Percentiles rank a stretch among this genome's conserved stretches.
phyloP scores from a whole-genome alignment of 2,888 invertebrate genomes.

The Oxystoma pomonae region DNA sequence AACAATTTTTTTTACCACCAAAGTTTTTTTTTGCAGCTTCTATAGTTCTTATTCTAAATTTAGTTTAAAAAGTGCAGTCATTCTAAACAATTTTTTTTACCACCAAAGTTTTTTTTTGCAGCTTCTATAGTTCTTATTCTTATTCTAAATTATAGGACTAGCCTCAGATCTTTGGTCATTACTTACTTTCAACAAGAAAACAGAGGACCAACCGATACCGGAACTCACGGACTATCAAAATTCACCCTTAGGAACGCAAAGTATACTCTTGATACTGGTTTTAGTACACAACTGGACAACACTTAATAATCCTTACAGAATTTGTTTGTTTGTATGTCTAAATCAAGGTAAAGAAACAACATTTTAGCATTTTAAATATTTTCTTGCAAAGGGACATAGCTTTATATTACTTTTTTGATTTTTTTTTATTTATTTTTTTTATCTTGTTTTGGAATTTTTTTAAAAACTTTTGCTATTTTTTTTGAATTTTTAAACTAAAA shows the following conservation, averaged over 20 bases:
- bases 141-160: slow-evolving; percentile 35
- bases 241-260: slow-evolving; percentile 84
- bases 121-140: too few relatives aligned
- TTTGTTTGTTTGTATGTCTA: slow-evolving; percentile 77
- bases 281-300: slow-evolving; percentile 87
- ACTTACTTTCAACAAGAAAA: slow-evolving; percentile 59
- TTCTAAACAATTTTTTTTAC: too few relatives aligned
- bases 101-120: too few relatives aligned
- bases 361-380: too few relatives aligned
- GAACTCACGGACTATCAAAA: slow-evolving; percentile 44
- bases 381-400: too few relatives aligned
- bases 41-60: too few relatives aligned
- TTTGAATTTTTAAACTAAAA: too few relatives aligned
- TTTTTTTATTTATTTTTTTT: background rate
- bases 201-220: slow-evolving; percentile 36
- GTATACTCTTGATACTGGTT: slow-evolving; percentile 80
- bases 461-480: too few relatives aligned
- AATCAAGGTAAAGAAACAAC: slow-evolving; percentile 79
- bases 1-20: too few relatives aligned
- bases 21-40: too few relatives aligned
- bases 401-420: background rate
- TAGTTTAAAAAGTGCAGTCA: too few relatives aligned
- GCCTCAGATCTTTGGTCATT: slow-evolving; percentile 77
- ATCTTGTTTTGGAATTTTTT: too few relatives aligned
- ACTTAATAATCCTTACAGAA: slow-evolving; percentile 78